phyloP scores from a whole-genome alignment of 1,140 invertebrate genomes.

The Drosophila sp. region DNA sequence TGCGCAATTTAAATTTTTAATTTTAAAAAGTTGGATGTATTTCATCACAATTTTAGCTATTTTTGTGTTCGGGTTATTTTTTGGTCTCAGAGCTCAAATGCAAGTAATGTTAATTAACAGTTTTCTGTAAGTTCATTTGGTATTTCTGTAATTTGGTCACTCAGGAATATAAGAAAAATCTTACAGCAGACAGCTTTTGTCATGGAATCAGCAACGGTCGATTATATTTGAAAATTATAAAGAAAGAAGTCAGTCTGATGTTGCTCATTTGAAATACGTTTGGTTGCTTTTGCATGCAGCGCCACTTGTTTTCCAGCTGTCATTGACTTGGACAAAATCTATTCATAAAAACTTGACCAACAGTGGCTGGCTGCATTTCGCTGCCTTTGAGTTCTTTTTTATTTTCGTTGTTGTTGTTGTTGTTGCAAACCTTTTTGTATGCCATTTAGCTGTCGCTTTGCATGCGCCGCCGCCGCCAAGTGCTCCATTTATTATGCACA shows the following conservation, averaged over 20 bases:
- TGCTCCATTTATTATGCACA: slow-evolving; percentile 79
- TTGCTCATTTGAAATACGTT: slow-evolving; percentile 25
- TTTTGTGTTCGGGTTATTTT: too few species aligned
- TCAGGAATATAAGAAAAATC: background rate
- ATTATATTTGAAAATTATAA: slow-evolving; percentile 39
- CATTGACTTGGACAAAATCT: slow-evolving; percentile 8
- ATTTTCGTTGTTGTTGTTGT: background rate
- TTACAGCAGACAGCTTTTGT: slow-evolving; percentile 26
- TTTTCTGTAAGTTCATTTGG: slow-evolving; percentile 5
- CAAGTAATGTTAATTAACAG: background rate
- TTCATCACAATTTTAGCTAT: too few species aligned
- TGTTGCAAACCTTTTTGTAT: slow-evolving; percentile 39
- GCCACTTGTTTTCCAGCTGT: slow-evolving; percentile 54
- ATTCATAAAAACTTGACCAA: slow-evolving; percentile 27
- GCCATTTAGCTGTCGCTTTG: slow-evolving; percentile 59
- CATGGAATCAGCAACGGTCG: background rate
- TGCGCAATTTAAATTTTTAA: too few species aligned
- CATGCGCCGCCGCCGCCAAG: slow-evolving; percentile 54
- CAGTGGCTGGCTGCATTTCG: slow-evolving; percentile 44
- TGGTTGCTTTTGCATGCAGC: slow-evolving; percentile 46
- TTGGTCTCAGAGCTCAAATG: too few species aligned
- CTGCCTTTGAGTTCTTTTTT: slow-evolving; percentile 36
- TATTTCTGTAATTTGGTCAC: slow-evolving; percentile 2
- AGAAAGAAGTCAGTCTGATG: slow-evolving; percentile 28
- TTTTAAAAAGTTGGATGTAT: too few species aligned